These are phyloP conservation scores for Amorpha juglandis DNA, from an alignment of 2,888 invertebrate genomes.

Conservation along the genomic window DNA sequence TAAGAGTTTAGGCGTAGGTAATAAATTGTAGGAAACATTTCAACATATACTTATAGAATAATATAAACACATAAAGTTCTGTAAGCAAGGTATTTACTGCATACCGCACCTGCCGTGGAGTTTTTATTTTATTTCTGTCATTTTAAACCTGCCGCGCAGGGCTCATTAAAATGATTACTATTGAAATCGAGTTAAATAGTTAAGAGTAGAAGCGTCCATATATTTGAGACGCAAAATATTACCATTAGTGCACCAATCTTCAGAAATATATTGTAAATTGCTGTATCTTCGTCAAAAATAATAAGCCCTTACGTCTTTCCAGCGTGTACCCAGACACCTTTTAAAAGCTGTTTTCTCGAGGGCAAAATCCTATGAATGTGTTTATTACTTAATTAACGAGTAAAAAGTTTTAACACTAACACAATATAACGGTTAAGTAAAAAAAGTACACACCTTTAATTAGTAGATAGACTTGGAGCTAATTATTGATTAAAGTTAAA, in stretches of 20 bases:
- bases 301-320: constrained; percentile 1
- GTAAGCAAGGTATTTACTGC: constrained; percentile 24
- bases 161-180: constrained; percentile 28
- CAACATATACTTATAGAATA: neutral
- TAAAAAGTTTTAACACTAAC: constrained; percentile 6
- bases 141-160: constrained; percentile 23
- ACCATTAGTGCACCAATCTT: constrained; percentile 10
- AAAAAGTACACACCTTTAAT: constrained; percentile 2
- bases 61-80: constrained; percentile 15
- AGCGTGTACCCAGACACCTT: constrained; percentile 6
- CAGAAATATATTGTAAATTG: constrained; percentile 21
- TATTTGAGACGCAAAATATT: constrained; percentile 18
- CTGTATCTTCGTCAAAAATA: constrained; percentile 12
- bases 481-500: constrained; percentile 19
- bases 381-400: neutral
- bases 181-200: constrained; percentile 25
- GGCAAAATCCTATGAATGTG: constrained; percentile 5
- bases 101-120: constrained; percentile 34
- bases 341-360: constrained; percentile 2
- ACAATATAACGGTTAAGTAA: neutral
- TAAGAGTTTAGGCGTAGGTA: neutral
- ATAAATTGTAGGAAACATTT: neutral
- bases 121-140: constrained; percentile 34
- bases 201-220: constrained; percentile 8
- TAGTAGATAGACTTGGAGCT: neutral